Base-by-base conservation (phyloP, 2,113 vertebrate genomes). In the Prietella phreatophila region DNA sequence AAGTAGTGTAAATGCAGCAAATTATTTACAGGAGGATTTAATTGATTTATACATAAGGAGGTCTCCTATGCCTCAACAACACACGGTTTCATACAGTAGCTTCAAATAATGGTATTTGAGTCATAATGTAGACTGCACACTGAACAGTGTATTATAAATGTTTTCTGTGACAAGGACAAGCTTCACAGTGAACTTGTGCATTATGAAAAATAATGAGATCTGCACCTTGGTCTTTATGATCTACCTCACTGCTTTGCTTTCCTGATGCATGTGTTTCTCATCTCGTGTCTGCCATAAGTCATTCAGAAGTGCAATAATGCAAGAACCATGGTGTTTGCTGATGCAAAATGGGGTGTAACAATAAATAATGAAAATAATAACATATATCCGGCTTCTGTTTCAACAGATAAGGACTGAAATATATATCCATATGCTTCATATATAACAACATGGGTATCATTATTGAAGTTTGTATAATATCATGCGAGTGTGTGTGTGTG, bases 311-410 rank as follows among this genome's bases (percentile, higher is more conserved):
- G 93, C 91, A 93, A 94, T 93, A 94, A 91, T 89, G 89, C 87
- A 90, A 89, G 92, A 89, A 83, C 67, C 92, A 92, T 92, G 93
- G 92, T 91, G 91, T 53, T 73, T 92, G 90, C 94, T 94, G 93
- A 90, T 93, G 93, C 91, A 91, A 71, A 93, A 92, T 89, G 89
- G 92, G 93, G 87, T 85, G 91, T 88, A 93, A 90, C 92, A 93
- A 92, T 93, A 94, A 93, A 95, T 94, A 95, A 93, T 91, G 83
- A 88, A 85, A 92, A 94, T 95, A 92, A 93, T 94, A 75, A 86
- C 82, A 78, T 82, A 82, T 85, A 67, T 73, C n/a, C 5, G 69
- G 80, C 56, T 92, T 79, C 90, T 92, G 94, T 94, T 94, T 93
- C 92, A 94, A 94, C 94, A 94, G 53, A 71, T 84, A 13, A 22